These are phyloP conservation scores for Sarcophaga carnaria DNA, from an alignment of 2,888 invertebrate genomes.

Conservation along the genomic window DNA sequence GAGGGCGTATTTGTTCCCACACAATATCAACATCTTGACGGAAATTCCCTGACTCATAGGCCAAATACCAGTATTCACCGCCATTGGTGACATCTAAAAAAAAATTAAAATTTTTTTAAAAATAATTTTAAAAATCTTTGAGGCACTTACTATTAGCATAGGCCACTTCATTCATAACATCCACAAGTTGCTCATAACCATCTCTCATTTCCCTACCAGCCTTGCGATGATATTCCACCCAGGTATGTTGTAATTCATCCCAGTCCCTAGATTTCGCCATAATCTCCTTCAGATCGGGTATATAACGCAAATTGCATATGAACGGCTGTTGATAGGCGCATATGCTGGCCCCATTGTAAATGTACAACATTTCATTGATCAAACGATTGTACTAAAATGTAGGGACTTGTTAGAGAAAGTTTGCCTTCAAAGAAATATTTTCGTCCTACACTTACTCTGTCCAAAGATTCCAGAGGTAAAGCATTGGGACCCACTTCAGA, in stretches of 20 bases:
- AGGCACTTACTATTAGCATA: conserved; percentile 88
- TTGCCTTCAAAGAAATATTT: neutral
- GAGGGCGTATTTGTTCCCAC: conserved; percentile 92
- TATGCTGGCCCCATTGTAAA: conserved; percentile 92
- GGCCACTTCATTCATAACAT: conserved; percentile 91
- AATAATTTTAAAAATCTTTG: too few species aligned
- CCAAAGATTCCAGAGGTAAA: conserved; percentile 90
- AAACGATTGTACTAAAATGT: conserved; percentile 89
- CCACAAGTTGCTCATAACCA: conserved; percentile 90
- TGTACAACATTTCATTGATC: conserved; percentile 93
- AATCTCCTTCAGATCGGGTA: conserved; percentile 89
- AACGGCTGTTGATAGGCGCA: conserved; percentile 93
- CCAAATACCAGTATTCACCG: conserved; percentile 94
- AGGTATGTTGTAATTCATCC: conserved; percentile 93
- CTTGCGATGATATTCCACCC: conserved; percentile 95
- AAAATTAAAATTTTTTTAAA: neutral
- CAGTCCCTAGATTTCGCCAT: conserved; percentile 93
- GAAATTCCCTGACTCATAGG: conserved; percentile 90
- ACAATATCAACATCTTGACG: conserved; percentile 90
- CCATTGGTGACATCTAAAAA: conserved; percentile 91
- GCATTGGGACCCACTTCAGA: conserved; percentile 93
- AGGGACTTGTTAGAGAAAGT: neutral
- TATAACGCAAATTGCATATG: conserved; percentile 90
- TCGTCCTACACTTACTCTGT: conserved; percentile 85
- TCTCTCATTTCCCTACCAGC: conserved; percentile 91